Conservation (phyloP, 2,888 invertebrate genomes). For the Reticulitermes lucifugus region DNA sequence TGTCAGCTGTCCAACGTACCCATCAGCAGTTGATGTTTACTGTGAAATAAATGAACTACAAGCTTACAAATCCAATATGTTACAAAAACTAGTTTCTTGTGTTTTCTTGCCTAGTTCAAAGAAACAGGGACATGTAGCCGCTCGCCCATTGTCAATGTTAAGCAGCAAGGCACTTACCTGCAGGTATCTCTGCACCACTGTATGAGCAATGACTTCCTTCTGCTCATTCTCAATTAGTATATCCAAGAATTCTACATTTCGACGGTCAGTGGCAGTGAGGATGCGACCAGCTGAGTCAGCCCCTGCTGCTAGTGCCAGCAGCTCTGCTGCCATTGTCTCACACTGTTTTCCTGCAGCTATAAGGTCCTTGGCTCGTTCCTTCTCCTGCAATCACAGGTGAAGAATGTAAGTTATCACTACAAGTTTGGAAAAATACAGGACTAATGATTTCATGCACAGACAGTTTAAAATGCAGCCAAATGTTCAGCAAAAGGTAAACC, state of each 20-base stretch:
- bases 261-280: constrained; percentile 92
- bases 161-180: constrained; percentile 71
- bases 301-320: constrained; percentile 92
- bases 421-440: too few relatives aligned
- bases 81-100: not conserved
- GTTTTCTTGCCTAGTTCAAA: not conserved
- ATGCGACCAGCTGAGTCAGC: constrained; percentile 95
- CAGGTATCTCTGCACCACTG: constrained; percentile 96
- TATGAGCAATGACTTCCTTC: constrained; percentile 97
- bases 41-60: too few relatives aligned
- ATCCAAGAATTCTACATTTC: constrained; percentile 95
- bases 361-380: constrained; percentile 97
- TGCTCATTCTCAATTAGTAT: constrained; percentile 98
- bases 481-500: too few relatives aligned
- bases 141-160: too few relatives aligned
- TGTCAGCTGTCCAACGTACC: too few relatives aligned
- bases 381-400: constrained; percentile 73
- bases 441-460: too few relatives aligned
- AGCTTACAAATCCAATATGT: not conserved
- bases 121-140: not conserved
- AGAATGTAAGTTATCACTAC: not conserved
- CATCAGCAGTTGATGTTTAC: too few relatives aligned
- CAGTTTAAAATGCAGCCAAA: too few relatives aligned
- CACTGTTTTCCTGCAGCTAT: constrained; percentile 96
- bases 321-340: constrained; percentile 97